Evolutionary conservation across 2,113 vertebrate species (phyloP).

Genomic region (Callaeas wilsoni): DNA sequence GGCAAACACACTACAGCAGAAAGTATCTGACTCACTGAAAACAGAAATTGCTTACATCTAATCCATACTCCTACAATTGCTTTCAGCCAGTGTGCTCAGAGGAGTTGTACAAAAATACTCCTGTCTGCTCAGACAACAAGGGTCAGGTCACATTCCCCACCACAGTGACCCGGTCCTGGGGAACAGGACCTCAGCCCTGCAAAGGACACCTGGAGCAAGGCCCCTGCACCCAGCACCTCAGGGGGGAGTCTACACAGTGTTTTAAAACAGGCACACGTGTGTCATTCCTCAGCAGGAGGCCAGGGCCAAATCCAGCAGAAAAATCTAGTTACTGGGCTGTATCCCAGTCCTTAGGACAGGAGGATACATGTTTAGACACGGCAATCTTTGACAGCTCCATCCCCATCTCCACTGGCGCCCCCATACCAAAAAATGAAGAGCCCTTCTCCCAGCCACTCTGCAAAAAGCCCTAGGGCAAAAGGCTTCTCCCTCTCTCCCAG

Average conservation of each 20-base stretch:
- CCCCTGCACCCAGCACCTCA: rapidly evolving
- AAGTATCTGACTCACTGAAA: neutral
- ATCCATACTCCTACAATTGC: neutral
- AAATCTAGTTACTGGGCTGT: neutral
- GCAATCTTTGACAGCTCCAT: neutral
- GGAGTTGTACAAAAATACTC: neutral
- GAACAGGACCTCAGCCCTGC: neutral
- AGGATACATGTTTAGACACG: neutral
- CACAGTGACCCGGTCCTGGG: rapidly evolving
- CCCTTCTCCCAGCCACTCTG: neutral
- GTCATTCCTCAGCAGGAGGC: neutral
- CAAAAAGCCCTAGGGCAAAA: neutral
- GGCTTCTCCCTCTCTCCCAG: neutral
- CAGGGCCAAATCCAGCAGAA: neutral
- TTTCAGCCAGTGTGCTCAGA: neutral
- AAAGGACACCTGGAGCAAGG: neutral
- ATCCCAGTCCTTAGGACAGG: neutral
- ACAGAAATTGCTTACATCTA: neutral
- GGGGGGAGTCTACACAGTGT: rapidly evolving
- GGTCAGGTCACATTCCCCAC: rapidly evolving
- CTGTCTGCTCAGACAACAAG: neutral
- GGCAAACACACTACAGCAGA: neutral
- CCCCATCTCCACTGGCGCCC: too few relatives aligned
- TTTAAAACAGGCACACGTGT: neutral
- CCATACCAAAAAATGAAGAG: neutral